Conservation (phyloP, 2,888 invertebrate genomes). For the Pyrrhia umbra region DNA sequence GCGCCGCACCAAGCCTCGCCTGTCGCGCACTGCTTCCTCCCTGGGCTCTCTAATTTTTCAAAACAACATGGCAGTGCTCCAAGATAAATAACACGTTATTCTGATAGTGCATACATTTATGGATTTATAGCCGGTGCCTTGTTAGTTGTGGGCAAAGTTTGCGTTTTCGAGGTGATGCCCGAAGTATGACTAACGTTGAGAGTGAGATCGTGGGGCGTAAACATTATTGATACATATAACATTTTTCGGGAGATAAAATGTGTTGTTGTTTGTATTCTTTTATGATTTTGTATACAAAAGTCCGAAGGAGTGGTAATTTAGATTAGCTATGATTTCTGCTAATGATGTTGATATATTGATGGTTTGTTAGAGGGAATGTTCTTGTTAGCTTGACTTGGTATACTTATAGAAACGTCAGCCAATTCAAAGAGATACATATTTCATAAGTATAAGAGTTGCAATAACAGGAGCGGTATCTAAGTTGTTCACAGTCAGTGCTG, state of each 20-base stretch:
- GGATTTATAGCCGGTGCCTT: conserved; percentile 66
- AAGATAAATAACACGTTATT: conserved; percentile 78
- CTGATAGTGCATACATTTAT: conserved; percentile 75
- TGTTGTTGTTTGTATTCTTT: no score
- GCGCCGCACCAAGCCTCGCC: conserved; percentile 75
- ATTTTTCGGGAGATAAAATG: no score
- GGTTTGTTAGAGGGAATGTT: no score
- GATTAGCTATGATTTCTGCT: no score
- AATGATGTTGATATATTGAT: no score
- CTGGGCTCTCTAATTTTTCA: conserved; percentile 81
- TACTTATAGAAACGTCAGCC: conserved; percentile 6
- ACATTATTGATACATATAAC: no score
- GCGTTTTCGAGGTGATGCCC: not conserved
- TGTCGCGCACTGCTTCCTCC: conserved; percentile 64
- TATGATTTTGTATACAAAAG: no score
- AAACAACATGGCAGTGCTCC: conserved; percentile 84
- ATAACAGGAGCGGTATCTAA: conserved; percentile 41
- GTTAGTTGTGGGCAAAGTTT: conserved; percentile 53
- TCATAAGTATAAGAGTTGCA: conserved; percentile 21
- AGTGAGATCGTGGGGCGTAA: not conserved
- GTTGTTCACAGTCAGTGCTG: conserved; percentile 16
- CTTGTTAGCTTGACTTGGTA: no score
- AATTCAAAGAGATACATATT: conserved; percentile 17
- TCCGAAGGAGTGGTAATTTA: no score
- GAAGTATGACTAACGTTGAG: not conserved